These are phyloP conservation scores for Siniperca undulata DNA, from an alignment of 2,797 vertebrate genomes.

Conservation along the genomic window DNA sequence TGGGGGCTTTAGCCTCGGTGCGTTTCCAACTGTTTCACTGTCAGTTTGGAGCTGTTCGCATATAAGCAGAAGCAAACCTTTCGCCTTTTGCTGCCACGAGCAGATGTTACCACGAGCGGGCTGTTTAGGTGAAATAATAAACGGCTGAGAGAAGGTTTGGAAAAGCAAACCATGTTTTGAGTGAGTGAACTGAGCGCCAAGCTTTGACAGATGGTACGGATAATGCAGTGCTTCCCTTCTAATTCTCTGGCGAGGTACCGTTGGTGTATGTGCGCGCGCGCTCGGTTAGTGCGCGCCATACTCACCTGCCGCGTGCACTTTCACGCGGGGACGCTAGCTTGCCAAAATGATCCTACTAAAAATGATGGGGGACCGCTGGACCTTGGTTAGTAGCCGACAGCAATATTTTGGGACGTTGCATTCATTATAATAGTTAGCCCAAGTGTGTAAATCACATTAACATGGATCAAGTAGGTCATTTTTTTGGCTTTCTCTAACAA, in stretches of 20 bases:
- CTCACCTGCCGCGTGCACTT: slow-evolving; percentile 66
- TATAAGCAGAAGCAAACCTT: neutral
- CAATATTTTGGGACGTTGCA: slow-evolving; percentile 20
- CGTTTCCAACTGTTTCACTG: slow-evolving; percentile 31
- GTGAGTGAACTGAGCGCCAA: slow-evolving; percentile 44
- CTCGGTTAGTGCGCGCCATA: neutral
- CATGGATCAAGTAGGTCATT: slow-evolving; percentile 73
- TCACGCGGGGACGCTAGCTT: slow-evolving; percentile 1
- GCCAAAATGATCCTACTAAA: neutral
- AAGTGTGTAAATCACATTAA: slow-evolving; percentile 77
- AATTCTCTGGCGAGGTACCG: slow-evolving; percentile 8
- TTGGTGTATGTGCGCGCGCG: slow-evolving; percentile 4
- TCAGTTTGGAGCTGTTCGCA: slow-evolving; percentile 25
- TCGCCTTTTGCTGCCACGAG: neutral
- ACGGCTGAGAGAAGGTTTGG: slow-evolving; percentile 6
- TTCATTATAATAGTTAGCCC: slow-evolving; percentile 73
- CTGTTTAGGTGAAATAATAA: slow-evolving; percentile 17
- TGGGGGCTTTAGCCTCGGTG: neutral
- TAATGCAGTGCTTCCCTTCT: slow-evolving; percentile 13
- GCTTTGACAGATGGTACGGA: slow-evolving; percentile 56
- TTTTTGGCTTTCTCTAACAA: slow-evolving; percentile 63
- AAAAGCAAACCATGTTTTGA: slow-evolving; percentile 18
- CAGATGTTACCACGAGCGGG: slow-evolving; percentile 15
- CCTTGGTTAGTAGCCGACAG: slow-evolving; percentile 4
- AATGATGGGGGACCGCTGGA: slow-evolving; percentile 14